Conservation (phyloP, 2,797 vertebrate species). For the Anguilla anguilla region DNA sequence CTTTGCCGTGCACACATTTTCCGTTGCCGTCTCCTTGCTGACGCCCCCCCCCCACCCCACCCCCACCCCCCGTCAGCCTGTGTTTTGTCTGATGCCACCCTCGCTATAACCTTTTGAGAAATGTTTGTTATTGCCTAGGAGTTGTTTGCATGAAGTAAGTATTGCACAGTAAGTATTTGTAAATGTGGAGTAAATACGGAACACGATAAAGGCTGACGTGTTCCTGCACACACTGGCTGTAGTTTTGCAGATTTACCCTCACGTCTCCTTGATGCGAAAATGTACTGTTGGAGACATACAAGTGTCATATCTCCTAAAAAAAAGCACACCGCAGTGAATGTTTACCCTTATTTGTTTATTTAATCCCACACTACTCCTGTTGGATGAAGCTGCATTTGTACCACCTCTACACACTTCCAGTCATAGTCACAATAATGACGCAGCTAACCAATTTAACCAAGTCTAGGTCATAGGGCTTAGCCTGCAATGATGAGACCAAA, state of each 20-base stretch:
- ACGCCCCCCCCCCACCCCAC: too few relatives aligned
- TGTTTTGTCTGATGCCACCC: not conserved
- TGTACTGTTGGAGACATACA: not conserved
- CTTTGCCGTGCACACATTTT: constrained; percentile 50
- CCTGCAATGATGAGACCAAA: not conserved
- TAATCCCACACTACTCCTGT: not conserved
- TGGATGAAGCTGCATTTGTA: not conserved
- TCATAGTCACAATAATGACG: not conserved
- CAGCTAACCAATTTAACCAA: not conserved
- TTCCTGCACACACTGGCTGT: not conserved
- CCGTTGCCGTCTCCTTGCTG: constrained; percentile 21
- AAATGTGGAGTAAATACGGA: too few relatives aligned
- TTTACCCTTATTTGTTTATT: not conserved
- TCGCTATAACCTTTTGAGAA: not conserved
- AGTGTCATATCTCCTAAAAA: too few relatives aligned
- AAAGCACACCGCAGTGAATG: not conserved
- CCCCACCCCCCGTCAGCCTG: too few relatives aligned
- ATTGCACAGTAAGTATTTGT: not conserved
- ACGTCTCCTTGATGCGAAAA: not conserved
- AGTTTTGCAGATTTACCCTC: not conserved
- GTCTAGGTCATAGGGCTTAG: not conserved
- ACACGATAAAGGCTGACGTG: too few relatives aligned
- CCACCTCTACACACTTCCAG: not conserved
- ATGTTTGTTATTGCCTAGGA: not conserved
- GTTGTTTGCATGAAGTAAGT: not conserved